Evolutionary conservation across 2,797 vertebrate species (phyloP), one percentile per base, ranked within the genome.

Genomic region (Karalla daura): DNA sequence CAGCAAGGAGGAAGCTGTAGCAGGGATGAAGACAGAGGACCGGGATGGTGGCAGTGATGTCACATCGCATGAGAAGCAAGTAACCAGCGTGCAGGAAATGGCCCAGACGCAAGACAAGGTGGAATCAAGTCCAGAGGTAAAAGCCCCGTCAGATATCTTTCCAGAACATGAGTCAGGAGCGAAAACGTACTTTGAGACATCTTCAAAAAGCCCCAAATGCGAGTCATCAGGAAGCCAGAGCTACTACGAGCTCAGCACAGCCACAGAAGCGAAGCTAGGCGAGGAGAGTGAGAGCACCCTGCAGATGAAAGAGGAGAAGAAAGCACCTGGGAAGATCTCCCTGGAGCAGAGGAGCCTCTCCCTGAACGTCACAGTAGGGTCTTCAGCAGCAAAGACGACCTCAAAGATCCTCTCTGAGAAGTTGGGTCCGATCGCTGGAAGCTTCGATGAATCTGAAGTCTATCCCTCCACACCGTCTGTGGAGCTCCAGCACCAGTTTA

Each of bases 241-340:
- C 86, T 97, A 97, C 87, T 97, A 97, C 59, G 96, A 98, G 83
- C 88, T 97, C 45, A 95, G 92, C 76, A 93, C 94, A 63, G 70
- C 88, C 17, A 92, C 90, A 80, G 93, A 94, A 68, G 47, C 33
- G 14, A 63, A 30, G 21, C 49, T 51, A 24, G 56, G 27, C 40
- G 70, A 13, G 33, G 64, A 70, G 14, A 45, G 44, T 52, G 53
- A 76, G 40, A 54, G 39, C 11, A 1, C 14, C 5, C 5, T 15
- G 11, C 59, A 72, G 39, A 62, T 50, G 3, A 12, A 32, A 0
- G 73, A 81, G 50, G 76, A 76, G 20, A 50, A 1, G 15, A 33
- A 36, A 7, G 54, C 45, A 33, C 41, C 70, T 18, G 60, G 37
- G 50, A 81, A 80, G 37, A 66, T 65, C 35, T 52, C 72, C 0